Percentiles rank a stretch among this genome's conserved stretches.
These are phyloP conservation scores for Danaus chrysippus DNA, from an alignment of 2,888 invertebrate genomes.

Conservation along the genomic window DNA sequence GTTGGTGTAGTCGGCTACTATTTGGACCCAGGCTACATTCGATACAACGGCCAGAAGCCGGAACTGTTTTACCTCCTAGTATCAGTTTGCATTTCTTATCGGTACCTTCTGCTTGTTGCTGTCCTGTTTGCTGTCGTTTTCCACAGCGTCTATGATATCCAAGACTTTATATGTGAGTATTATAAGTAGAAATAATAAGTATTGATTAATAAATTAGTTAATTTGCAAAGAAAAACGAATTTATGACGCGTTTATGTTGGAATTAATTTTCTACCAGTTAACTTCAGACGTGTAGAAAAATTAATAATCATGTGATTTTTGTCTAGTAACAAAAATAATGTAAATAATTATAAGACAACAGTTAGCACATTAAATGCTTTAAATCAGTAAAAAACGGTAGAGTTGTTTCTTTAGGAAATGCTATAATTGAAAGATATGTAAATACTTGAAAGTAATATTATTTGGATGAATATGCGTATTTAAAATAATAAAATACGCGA, in stretches of 20 bases:
- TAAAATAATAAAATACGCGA: too few species aligned
- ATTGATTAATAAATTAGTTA: neutral
- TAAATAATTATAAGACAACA: too few species aligned
- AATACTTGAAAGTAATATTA: too few species aligned
- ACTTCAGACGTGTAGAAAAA: too few species aligned
- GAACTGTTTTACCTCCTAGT: slow-evolving; percentile 87
- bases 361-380: too few species aligned
- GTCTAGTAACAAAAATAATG: too few species aligned
- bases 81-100: slow-evolving; percentile 86
- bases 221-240: slow-evolving; percentile 20
- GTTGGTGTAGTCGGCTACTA: slow-evolving; percentile 85
- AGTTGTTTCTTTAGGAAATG: too few species aligned
- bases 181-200: neutral
- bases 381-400: too few species aligned
- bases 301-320: too few species aligned
- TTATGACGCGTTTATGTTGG: neutral
- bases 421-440: too few species aligned
- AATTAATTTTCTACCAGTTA: too few species aligned
- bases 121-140: slow-evolving; percentile 87
- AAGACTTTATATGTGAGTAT: slow-evolving; percentile 88
- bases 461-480: too few species aligned
- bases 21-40: slow-evolving; percentile 49
- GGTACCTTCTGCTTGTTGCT: slow-evolving; percentile 87
- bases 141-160: slow-evolving; percentile 89
- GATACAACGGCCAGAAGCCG: slow-evolving; percentile 60